Base-by-base conservation (phyloP, 2,113 vertebrate species). In the Aleadryas rufinucha region DNA sequence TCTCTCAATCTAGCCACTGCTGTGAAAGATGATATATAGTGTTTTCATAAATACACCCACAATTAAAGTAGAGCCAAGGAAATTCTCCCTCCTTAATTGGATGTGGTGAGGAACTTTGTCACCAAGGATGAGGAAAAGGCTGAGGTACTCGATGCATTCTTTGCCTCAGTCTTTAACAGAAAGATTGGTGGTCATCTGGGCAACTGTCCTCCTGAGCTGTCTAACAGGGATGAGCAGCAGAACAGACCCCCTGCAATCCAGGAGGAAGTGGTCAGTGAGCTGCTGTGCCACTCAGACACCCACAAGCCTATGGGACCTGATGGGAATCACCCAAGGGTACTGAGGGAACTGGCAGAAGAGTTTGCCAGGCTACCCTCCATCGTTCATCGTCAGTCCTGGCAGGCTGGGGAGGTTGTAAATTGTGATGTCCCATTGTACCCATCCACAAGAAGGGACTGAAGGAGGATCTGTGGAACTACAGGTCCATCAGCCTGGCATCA, bases 151-250 rank as follows among this genome's bases (percentile, higher is more conserved):
- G 28, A n/a, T 24, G 12, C 2, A 9, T 44, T 44, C 37, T 59
- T 66, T 81, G 6, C 16, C 10, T 81, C 23, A 52, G 7, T 74
- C 60, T 66, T 59, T 27, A 39, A 39, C 18, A 14, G 44, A 9
- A 50, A 37, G 17, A 30, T 6, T 13, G 10, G 2, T 16, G 37
- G 44, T 37, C 8, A 10, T 33, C 76, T 57, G 18, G 15, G 4
- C 15, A 44, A 23, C 4, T 0, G 0, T 1, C 3, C 4, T 8
- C 27, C 12, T 35, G 10, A 81, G 15, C 10, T 44, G 10, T 10
- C 13, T 28, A 27, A 6, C 27, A 33, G 22, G 31, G 10, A 13
- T 31, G 19, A 8, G 6, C 8, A 81, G 33, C 44, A 74, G 50
- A 57, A 6, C 5, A 56, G 27, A 44, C 11, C 8, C 8, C 10